Evolutionary conservation across 2,113 vertebrate genomes (phyloP).

Genomic region (Cynoglossus semilaevis): DNA sequence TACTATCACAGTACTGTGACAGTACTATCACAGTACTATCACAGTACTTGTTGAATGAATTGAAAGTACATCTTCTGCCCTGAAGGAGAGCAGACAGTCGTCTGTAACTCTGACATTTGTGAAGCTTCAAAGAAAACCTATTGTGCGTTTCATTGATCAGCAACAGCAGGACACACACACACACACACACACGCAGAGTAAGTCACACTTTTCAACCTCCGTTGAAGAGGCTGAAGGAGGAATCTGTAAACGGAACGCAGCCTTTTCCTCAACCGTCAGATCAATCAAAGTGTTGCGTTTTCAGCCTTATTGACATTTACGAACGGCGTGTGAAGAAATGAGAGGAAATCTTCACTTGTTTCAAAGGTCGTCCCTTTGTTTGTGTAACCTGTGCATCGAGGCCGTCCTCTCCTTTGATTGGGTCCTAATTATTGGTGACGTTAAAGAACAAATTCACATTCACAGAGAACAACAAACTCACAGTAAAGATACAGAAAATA

Average conservation of each 20-base stretch:
- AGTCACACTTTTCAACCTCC: constrained; percentile 1
- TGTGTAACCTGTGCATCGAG: no score
- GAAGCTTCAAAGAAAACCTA: neutral
- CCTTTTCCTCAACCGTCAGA: constrained; percentile 19
- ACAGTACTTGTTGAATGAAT: neutral
- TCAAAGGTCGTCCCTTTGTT: constrained; percentile 19
- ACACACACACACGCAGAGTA: no score
- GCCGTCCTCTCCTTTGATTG: no score
- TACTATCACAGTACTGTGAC: no score
- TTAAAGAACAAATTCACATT: no score
- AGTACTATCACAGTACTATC: neutral
- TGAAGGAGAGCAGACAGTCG: constrained; percentile 5
- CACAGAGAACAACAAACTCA: no score
- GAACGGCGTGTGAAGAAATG: constrained; percentile 44
- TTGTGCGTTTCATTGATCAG: constrained; percentile 30
- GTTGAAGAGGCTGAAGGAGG: constrained; percentile 18
- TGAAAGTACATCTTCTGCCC: neutral
- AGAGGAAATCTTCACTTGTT: constrained; percentile 29
- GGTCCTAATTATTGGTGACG: no score
- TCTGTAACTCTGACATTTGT: constrained; percentile 20
- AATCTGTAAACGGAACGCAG: constrained; percentile 16
- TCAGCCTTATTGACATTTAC: constrained; percentile 52
- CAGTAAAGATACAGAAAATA: no score
- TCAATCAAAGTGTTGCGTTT: constrained; percentile 45
- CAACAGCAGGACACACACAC: constrained; percentile 18